Evolutionary conservation across 2,113 vertebrate genomes (phyloP), one percentile per base, ranked within the genome.

Genomic region (Grantiella picta): DNA sequence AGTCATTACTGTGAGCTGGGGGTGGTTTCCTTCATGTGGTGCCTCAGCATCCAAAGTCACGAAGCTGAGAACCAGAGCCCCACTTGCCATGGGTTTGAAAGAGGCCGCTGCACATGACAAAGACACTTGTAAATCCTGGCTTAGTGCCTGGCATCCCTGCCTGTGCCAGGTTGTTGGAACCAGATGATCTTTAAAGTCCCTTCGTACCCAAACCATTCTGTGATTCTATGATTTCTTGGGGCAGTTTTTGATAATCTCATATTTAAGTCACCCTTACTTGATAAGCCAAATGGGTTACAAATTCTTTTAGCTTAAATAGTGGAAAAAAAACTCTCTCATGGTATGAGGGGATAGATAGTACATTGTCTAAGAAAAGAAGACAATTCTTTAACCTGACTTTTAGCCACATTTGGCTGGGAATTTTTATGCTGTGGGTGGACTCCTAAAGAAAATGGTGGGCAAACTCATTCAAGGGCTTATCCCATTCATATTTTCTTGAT

Each of bases 81-180:
- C 0, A 0, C 63, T 54, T 77, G 21, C 35, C 25, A 5, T 38
- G 22, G 18, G 15, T 45, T 65, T 66, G 50, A 72, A 68, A 77
- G 35, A 73, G 16, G 20, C 9, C 10, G 23, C 56, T 71, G 27
- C 20, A 44, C 15, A 8, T 20, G 42, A 49, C 5, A 76, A 72
- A 17, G 35, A 9, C 22, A 23, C 14, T 50, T 22, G 1, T 15
- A 35, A 69, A 8, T 19, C 5, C 35, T 82, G 47, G n/a, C 20
- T 47, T 56, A 23, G 18, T 56, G 54, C 18, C 40, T 49, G 54
- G 22, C 56, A 56, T 70, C 22, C 31, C 47, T 69, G 18, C 10
- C 54, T 5, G 7, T 13, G n/a, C 4, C 47, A 90, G 15, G 18
- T 15, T 13, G 5, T 9, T 54, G 63, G 35, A 54, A 33, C 25